Percentiles rank a stretch among this genome's conserved stretches.
phyloP scores from a whole-genome alignment of 2,888 invertebrate species.

The Folsomia manolachei region DNA sequence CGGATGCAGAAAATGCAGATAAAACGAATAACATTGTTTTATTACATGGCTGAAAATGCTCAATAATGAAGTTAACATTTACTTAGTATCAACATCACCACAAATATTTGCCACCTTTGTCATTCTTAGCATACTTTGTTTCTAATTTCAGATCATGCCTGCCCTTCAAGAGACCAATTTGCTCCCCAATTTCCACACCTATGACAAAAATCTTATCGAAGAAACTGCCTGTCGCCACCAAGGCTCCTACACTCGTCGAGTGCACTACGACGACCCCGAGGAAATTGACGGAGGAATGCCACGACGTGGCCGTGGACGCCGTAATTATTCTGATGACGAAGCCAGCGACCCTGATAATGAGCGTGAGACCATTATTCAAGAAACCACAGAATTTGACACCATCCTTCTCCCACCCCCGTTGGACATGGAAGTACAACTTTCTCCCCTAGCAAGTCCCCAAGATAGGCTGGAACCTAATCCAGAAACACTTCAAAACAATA shows the following conservation, averaged over 20 bases:
- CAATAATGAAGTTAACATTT: too few species aligned
- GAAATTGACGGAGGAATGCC: neutral
- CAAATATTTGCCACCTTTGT: too few species aligned
- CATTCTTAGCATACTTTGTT: too few species aligned
- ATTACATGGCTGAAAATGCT: too few species aligned
- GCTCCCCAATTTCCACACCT: too few species aligned
- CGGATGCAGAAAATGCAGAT: too few species aligned
- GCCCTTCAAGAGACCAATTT: neutral
- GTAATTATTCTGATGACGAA: conserved; percentile 11
- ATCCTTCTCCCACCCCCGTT: conserved; percentile 9
- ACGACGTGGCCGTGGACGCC: neutral
- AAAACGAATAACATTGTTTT: too few species aligned
- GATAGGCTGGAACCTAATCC: neutral
- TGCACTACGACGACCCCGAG: conserved; percentile 7
- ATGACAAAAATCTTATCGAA: too few species aligned
- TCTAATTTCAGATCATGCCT: neutral
- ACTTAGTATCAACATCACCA: too few species aligned
- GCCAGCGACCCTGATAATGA: neutral
- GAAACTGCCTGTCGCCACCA: neutral
- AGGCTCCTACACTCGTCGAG: neutral
- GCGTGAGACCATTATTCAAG: neutral
- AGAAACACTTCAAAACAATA: neutral
- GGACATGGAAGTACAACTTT: neutral
- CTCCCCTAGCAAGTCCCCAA: neutral
- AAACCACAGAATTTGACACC: conserved; percentile 25